phyloP scores from a whole-genome alignment of 2,113 vertebrate genomes.

The Amazona vittata region DNA sequence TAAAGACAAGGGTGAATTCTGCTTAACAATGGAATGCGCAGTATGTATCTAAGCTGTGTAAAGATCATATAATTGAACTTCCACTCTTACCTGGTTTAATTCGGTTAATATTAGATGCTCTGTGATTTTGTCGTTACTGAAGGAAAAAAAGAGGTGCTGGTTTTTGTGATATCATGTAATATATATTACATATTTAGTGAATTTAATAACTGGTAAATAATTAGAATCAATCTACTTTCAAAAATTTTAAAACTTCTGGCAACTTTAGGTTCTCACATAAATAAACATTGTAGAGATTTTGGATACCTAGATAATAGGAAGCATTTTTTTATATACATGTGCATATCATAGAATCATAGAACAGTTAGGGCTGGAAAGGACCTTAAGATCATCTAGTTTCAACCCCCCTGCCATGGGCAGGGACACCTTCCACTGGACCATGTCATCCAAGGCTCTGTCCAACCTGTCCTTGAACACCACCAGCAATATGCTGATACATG shows the following conservation, averaged over 20 bases:
- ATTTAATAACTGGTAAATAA: neutral
- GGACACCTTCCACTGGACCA: no score
- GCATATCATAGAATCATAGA: neutral
- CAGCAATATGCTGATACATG: neutral
- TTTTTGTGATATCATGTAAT: neutral
- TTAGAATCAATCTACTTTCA: neutral
- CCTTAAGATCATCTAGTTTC: no score
- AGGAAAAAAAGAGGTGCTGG: neutral
- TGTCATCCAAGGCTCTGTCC: no score
- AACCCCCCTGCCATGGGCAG: no score
- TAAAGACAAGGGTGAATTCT: neutral
- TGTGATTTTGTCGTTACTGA: neutral
- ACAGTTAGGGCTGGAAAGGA: no score
- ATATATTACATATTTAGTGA: neutral
- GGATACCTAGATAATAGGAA: neutral
- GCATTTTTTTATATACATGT: neutral
- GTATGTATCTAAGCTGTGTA: neutral
- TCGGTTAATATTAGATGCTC: neutral
- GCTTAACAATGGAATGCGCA: neutral
- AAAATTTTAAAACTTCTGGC: neutral
- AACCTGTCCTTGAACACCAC: no score
- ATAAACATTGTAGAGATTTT: neutral
- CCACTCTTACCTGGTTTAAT: neutral
- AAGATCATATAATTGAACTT: neutral
- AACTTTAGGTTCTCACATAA: accelerated